phyloP scores from a whole-genome alignment of 2,113 vertebrate species.

The Ochotona curzoniae region DNA sequence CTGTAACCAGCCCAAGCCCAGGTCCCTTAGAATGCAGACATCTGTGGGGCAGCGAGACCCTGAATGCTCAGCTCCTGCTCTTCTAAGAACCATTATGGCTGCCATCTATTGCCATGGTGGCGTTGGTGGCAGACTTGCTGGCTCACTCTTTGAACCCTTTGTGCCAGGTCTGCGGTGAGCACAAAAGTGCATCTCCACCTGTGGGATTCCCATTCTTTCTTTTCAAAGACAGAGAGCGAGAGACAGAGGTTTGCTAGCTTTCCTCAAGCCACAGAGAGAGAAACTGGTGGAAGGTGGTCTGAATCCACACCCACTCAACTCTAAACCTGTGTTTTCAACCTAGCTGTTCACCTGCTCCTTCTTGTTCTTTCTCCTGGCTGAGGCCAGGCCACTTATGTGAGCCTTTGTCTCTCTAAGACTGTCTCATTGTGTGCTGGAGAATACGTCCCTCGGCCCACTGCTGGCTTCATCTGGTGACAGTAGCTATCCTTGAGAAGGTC shows the following conservation, averaged over 20 bases:
- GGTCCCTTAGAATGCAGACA: neutral
- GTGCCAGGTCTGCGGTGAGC: neutral
- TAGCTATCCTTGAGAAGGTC: neutral
- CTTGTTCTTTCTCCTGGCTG: neutral
- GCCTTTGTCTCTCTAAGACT: neutral
- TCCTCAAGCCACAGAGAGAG: neutral
- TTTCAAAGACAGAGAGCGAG: neutral
- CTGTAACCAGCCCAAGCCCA: neutral
- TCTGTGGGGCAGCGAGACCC: neutral
- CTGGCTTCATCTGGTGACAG: neutral
- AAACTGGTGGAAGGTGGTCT: neutral
- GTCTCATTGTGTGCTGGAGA: neutral
- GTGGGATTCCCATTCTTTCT: neutral
- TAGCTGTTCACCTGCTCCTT: neutral
- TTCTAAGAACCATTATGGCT: neutral
- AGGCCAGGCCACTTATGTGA: neutral
- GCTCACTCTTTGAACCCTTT: neutral
- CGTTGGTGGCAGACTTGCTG: neutral
- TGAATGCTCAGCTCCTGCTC: accelerated
- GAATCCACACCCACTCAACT: neutral
- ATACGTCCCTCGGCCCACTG: neutral
- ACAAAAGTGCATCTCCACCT: neutral
- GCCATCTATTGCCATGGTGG: neutral
- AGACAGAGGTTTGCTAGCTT: neutral
- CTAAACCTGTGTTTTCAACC: neutral